Evolutionary conservation across 2,888 invertebrate genomes (phyloP).

Genomic region (Synergus japonicus): DNA sequence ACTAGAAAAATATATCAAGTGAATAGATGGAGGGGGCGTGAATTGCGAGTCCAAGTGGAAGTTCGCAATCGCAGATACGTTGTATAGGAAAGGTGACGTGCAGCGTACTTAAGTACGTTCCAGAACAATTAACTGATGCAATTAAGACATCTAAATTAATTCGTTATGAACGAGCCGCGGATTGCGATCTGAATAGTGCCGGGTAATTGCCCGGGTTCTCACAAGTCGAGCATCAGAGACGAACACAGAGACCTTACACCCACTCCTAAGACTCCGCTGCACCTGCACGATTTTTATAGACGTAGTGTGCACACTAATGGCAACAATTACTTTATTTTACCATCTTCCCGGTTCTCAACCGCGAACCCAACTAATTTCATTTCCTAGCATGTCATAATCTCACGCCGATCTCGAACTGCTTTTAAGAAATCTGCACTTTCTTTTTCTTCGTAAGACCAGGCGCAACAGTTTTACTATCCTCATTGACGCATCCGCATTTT

Average conservation of each 20-base stretch:
- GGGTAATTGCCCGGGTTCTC: conserved; percentile 76
- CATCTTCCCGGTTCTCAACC: conserved; percentile 70
- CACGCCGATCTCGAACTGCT: conserved; percentile 47
- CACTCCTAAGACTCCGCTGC: conserved; percentile 49
- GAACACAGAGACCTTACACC: conserved; percentile 50
- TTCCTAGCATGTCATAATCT: conserved; percentile 62
- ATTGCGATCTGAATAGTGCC: conserved; percentile 66
- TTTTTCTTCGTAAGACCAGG: conserved; percentile 45
- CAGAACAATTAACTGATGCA: conserved; percentile 75
- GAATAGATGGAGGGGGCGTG: too few species aligned
- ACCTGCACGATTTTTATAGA: conserved; percentile 52
- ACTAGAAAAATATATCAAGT: conserved; percentile 3
- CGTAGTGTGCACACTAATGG: conserved; percentile 65
- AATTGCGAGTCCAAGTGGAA: not conserved
- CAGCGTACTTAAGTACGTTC: conserved; percentile 50
- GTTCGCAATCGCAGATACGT: not conserved
- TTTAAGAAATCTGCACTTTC: conserved; percentile 53
- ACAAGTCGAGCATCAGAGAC: conserved; percentile 60
- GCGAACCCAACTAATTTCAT: conserved; percentile 57
- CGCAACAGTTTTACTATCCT: conserved; percentile 27
- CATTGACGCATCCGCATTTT: conserved; percentile 18
- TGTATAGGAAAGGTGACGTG: conserved; percentile 42
- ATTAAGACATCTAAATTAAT: conserved; percentile 77
- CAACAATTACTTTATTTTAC: conserved; percentile 75
- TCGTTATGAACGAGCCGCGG: conserved; percentile 64